Evolutionary conservation across 2,888 invertebrate species (phyloP).

Genomic region (Eupithecia subumbrata): DNA sequence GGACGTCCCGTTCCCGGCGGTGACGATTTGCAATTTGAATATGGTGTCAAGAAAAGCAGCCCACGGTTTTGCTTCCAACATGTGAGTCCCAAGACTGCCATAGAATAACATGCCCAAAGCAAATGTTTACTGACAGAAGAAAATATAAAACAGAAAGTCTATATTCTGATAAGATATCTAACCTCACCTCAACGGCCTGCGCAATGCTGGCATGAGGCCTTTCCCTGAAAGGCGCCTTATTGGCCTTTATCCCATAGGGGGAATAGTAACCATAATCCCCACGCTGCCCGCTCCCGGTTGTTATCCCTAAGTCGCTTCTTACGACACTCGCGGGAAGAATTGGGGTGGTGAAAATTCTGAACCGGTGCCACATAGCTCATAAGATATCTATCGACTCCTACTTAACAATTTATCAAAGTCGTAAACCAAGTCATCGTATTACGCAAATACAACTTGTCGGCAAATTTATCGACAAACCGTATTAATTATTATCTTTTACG

Average conservation of each 20-base stretch:
- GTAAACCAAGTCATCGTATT: not conserved
- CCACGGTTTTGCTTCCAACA: slow-evolving; percentile 65
- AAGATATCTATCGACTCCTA: not conserved
- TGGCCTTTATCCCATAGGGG: too few relatives aligned
- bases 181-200: too few relatives aligned
- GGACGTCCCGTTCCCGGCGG: slow-evolving; percentile 87
- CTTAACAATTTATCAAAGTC: not conserved
- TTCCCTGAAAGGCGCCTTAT: too few relatives aligned
- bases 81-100: slow-evolving; percentile 71
- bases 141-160: not conserved
- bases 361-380: too few relatives aligned
- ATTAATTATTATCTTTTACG: not conserved
- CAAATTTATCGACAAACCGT: not conserved
- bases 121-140: not conserved
- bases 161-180: not conserved
- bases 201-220: too few relatives aligned
- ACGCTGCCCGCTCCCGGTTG: too few relatives aligned
- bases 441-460: not conserved
- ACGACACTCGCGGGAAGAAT: too few relatives aligned
- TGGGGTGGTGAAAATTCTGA: too few relatives aligned
- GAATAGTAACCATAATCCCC: too few relatives aligned
- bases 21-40: slow-evolving; percentile 86
- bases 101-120: too few relatives aligned
- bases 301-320: too few relatives aligned
- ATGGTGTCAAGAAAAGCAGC: slow-evolving; percentile 81